A percentile compares a stretch with the other conserved stretches of the same genome.
These are phyloP conservation scores for Formica aserva DNA, from an alignment of 2,888 invertebrate genomes.

Conservation along the genomic window DNA sequence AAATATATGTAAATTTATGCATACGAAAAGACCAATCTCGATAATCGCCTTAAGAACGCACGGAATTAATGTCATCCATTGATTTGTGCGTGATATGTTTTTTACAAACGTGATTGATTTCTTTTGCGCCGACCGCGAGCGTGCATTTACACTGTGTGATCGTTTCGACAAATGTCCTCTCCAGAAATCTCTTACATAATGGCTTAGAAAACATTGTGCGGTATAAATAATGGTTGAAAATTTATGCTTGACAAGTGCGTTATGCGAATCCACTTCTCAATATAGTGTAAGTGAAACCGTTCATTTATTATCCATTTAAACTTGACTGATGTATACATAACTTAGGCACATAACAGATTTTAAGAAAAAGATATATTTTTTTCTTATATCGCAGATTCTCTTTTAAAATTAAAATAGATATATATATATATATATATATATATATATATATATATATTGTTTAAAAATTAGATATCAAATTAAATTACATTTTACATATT, in stretches of 20 bases:
- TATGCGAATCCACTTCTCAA: conserved; percentile 14
- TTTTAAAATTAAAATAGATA: not conserved
- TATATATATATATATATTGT: too few species aligned
- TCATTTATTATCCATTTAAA: conserved; percentile 15
- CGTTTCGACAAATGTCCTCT: not conserved
- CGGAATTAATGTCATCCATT: conserved; percentile 39
- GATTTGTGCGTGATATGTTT: conserved; percentile 32
- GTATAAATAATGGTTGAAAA: conserved; percentile 34
- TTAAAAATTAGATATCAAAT: not conserved
- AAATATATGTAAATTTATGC: conserved; percentile 37
- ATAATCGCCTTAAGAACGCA: conserved; percentile 25
- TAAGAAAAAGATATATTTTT: not conserved
- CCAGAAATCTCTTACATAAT: conserved; percentile 26
- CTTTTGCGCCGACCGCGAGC: conserved; percentile 3
- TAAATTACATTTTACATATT: not conserved
- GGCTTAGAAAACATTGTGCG: conserved; percentile 37
- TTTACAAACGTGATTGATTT: conserved; percentile 19
- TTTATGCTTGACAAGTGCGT: conserved; percentile 18
- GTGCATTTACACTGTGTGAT: not conserved
- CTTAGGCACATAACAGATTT: not conserved
- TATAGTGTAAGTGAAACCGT: conserved; percentile 26
- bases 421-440: too few species aligned
- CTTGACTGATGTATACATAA: not conserved
- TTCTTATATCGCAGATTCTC: not conserved
- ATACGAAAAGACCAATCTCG: not conserved